phyloP scores from a whole-genome alignment of 2,113 vertebrate species.

The Excalfactoria chinensis region DNA sequence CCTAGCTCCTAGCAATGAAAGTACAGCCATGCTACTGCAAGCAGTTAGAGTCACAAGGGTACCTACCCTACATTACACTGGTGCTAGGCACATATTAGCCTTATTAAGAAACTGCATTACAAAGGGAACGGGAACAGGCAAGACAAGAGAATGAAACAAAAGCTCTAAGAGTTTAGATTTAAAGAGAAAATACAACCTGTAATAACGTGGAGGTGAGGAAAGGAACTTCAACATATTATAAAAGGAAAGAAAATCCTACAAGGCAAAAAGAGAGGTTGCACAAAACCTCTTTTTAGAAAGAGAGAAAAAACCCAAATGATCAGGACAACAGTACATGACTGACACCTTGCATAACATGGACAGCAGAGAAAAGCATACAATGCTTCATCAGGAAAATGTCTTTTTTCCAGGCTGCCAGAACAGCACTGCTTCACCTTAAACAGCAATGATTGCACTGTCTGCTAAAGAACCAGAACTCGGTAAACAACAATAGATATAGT shows the following conservation, averaged over 20 bases:
- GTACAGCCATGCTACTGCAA: not conserved
- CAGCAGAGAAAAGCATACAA: not conserved
- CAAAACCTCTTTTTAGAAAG: not conserved
- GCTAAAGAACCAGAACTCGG: not conserved
- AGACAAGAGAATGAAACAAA: not conserved
- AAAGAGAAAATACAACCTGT: not conserved
- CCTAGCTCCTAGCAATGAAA: not conserved
- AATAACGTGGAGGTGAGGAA: not conserved
- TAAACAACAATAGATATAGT: not conserved
- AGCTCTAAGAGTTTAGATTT: not conserved
- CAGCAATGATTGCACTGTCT: not conserved
- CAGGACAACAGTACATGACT: not conserved
- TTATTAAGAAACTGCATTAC: not conserved
- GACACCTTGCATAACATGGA: not conserved
- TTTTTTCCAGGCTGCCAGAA: not conserved
- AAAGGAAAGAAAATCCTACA: not conserved
- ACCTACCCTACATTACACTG: not conserved
- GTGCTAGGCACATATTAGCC: not conserved
- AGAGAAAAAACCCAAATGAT: not conserved
- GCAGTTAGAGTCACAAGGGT: not conserved
- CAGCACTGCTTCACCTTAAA: not conserved
- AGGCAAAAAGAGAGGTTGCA: not conserved
- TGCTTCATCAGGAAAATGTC: not conserved
- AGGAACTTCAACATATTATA: not conserved
- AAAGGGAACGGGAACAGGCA: not conserved